A percentile compares a stretch with the other conserved stretches of the same genome.
Conservation (phyloP, 2,797 vertebrate species). For the Crocidura indochinensis region DNA sequence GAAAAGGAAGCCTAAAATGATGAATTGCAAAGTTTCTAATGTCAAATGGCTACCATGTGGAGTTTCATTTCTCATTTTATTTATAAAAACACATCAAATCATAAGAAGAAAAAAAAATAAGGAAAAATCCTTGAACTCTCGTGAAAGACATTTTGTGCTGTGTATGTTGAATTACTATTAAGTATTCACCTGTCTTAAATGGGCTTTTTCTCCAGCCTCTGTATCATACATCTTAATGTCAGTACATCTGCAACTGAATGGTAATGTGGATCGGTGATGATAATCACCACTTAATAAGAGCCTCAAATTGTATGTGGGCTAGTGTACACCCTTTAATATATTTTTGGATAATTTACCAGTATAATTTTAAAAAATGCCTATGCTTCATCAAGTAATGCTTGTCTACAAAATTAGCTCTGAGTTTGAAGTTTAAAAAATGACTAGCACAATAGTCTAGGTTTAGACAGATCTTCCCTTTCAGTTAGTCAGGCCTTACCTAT, state of each 20-base stretch:
- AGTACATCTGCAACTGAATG: constrained; percentile 88
- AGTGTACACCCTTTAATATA: constrained; percentile 81
- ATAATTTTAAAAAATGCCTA: constrained; percentile 82
- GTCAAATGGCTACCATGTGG: constrained; percentile 84
- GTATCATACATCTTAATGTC: constrained; percentile 87
- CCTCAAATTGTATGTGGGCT: constrained; percentile 82
- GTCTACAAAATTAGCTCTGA: constrained; percentile 53
- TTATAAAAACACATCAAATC: constrained; percentile 86
- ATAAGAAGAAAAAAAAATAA: constrained; percentile 73
- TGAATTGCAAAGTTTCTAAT: constrained; percentile 86
- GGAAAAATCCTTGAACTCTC: constrained; percentile 84
- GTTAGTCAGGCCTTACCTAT: constrained; percentile 13
- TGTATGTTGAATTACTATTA: constrained; percentile 85
- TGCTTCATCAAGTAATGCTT: constrained; percentile 73
- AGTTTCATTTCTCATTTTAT: constrained; percentile 87
- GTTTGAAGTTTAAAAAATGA: constrained; percentile 71
- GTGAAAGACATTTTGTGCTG: constrained; percentile 85
- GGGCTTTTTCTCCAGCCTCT: constrained; percentile 82
- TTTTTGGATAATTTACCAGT: constrained; percentile 80
- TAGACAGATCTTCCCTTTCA: neutral
- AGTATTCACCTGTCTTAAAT: constrained; percentile 88
- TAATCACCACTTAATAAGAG: constrained; percentile 89
- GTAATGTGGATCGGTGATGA: constrained; percentile 84
- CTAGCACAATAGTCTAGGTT: neutral
- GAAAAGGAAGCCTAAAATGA: constrained; percentile 84